Conservation (phyloP, 2,797 vertebrate species). For the Strix occidentalis region DNA sequence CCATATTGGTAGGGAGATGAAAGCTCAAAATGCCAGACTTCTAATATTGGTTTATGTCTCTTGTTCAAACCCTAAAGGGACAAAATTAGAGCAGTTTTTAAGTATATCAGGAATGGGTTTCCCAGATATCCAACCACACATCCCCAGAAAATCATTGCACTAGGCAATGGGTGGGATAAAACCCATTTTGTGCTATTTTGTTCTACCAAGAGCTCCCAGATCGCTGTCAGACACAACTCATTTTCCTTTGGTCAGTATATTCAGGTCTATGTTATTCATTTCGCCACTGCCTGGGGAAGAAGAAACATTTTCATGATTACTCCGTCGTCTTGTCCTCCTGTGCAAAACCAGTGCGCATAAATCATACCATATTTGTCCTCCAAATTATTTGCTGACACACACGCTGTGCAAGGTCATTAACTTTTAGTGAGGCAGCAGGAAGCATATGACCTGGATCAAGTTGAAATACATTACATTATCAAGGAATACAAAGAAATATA, state of each 20-base stretch:
- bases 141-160: neutral
- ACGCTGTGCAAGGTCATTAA: neutral
- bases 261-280: neutral
- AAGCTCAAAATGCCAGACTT: neutral
- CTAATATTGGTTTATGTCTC: neutral
- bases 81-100: neutral
- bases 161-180: neutral
- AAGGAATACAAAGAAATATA: neutral
- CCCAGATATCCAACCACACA: neutral
- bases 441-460: neutral
- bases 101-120: neutral
- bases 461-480: neutral
- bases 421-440: neutral
- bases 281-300: neutral
- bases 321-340: neutral
- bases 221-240: neutral
- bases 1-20: neutral
- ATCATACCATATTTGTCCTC: neutral
- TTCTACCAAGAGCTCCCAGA: neutral
- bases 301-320: neutral
- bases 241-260: neutral
- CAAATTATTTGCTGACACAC: constrained; percentile 15
- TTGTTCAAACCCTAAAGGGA: neutral
- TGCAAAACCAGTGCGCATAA: neutral
- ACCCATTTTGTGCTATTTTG: neutral